Evolutionary conservation across 2,113 vertebrate species (phyloP).

Genomic region (Spermophilus dauricus): DNA sequence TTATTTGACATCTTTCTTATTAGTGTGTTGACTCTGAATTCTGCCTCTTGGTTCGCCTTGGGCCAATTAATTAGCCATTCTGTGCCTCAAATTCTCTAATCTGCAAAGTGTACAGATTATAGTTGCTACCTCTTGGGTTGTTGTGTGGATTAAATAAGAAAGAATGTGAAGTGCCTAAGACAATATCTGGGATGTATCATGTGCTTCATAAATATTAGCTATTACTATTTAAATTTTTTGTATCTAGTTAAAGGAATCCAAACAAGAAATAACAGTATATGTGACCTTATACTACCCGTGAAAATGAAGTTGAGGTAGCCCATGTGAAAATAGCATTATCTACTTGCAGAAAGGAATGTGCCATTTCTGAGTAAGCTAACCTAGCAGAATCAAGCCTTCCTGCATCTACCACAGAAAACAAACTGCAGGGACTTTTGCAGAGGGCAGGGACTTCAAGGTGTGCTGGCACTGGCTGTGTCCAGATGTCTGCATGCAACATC

Average conservation of each 20-base stretch:
- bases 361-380: not conserved
- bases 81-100: not conserved
- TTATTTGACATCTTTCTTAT: not conserved
- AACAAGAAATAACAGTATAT: not conserved
- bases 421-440: not conserved
- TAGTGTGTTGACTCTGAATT: not conserved
- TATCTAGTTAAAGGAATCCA: not conserved
- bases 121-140: not conserved
- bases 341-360: not conserved
- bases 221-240: not conserved
- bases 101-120: not conserved
- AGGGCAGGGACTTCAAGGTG: not conserved
- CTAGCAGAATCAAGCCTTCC: not conserved
- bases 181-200: not conserved
- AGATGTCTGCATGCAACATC: not conserved
- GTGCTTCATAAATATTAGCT: not conserved
- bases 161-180: slow-evolving; percentile 2
- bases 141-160: not conserved
- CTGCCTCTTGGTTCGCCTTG: not conserved
- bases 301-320: not conserved
- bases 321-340: not conserved
- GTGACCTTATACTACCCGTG: not conserved
- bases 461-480: not conserved
- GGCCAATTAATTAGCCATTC: not conserved
- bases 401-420: not conserved